phyloP scores from a whole-genome alignment of 2,888 invertebrate genomes.

The Latheticus oryzae region DNA sequence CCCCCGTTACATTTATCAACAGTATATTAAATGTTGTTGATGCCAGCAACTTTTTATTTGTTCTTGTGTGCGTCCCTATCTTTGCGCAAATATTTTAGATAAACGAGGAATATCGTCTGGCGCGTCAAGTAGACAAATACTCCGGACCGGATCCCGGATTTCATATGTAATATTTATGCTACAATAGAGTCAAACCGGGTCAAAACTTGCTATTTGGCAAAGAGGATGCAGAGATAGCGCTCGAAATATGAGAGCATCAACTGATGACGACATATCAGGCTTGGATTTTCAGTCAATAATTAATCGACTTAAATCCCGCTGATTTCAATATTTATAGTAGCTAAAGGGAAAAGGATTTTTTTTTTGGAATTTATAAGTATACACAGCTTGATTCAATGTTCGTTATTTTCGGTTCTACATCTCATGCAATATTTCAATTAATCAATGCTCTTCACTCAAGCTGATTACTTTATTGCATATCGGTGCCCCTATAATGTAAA shows the following conservation, averaged over 20 bases:
- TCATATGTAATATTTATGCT: conserved; percentile 50
- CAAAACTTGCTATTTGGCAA: conserved; percentile 52
- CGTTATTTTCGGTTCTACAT: conserved; percentile 5
- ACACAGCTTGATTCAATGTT: conserved; percentile 26
- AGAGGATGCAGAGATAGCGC: conserved; percentile 41
- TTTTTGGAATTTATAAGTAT: conserved; percentile 31
- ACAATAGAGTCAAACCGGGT: conserved; percentile 48
- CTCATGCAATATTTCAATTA: conserved; percentile 40
- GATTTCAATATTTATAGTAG: conserved; percentile 23
- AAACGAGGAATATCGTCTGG: conserved; percentile 50
- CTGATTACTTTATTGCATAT: conserved; percentile 38
- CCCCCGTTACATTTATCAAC: conserved; percentile 44
- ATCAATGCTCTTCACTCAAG: conserved; percentile 40
- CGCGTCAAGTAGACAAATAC: conserved; percentile 51
- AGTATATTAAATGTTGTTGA: conserved; percentile 52
- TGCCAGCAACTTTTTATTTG: conserved; percentile 51
- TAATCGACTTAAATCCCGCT: conserved; percentile 11
- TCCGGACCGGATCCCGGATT: conserved; percentile 46
- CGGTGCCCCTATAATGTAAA: conserved; percentile 34
- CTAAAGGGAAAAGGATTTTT: conserved; percentile 15
- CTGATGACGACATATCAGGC: too few relatives aligned
- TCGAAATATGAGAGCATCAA: conserved; percentile 29
- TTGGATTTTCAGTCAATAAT: conserved; percentile 14
- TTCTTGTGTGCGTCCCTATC: conserved; percentile 48
- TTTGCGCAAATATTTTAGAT: conserved; percentile 54